A percentile compares a stretch with the other conserved stretches of the same genome.
Evolutionary conservation across 2,797 vertebrate species (phyloP).

Genomic region (Poeciliopsis paucimaculata): DNA sequence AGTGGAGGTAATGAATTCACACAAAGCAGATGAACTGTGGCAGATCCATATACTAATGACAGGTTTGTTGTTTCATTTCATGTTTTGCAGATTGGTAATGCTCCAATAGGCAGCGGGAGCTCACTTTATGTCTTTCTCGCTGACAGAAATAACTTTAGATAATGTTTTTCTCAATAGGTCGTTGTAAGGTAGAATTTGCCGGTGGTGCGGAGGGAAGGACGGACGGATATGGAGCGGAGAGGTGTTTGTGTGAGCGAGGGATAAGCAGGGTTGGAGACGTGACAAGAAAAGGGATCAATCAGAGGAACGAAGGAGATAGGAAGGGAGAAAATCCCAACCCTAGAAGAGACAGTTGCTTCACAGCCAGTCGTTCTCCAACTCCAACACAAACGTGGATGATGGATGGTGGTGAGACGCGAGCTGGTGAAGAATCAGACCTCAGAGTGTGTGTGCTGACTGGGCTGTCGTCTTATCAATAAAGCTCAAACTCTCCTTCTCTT

Average conservation of each 20-base stretch:
- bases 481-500: not conserved
- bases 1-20: conserved; percentile 11
- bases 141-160: conserved; percentile 51
- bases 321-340: conserved; percentile 59
- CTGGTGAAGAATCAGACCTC: conserved; percentile 28
- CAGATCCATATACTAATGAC: conserved; percentile 37
- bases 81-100: conserved; percentile 45
- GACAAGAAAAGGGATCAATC: conserved; percentile 73
- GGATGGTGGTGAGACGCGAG: conserved; percentile 35
- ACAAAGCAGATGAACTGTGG: not conserved
- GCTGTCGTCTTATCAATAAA: conserved; percentile 47
- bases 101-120: conserved; percentile 46
- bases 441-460: conserved; percentile 27
- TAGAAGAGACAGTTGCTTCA: conserved; percentile 66
- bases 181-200: conserved; percentile 59
- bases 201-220: conserved; percentile 43
- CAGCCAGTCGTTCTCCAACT: conserved; percentile 63
- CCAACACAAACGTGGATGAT: conserved; percentile 64
- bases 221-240: conserved; percentile 36
- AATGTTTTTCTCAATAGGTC: conserved; percentile 46
- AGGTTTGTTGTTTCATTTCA: conserved; percentile 49
- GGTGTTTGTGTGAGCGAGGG: conserved; percentile 60
- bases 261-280: conserved; percentile 71
- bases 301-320: conserved; percentile 56
- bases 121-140: conserved; percentile 26